Conservation (phyloP, 2,888 invertebrate genomes). For the Ptychoptera albimana region DNA sequence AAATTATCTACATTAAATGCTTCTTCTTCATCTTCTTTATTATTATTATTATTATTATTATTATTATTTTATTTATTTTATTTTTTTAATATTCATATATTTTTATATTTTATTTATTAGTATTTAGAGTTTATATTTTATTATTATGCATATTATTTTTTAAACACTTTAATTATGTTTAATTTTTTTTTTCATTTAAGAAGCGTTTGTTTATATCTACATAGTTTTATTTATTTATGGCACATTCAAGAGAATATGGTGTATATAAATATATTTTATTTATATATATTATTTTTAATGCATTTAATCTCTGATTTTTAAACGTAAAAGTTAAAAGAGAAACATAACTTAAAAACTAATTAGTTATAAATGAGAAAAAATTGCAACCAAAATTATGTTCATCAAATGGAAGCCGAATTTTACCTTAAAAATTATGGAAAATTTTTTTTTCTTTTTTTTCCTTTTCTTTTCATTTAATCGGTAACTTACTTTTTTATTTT, state of each 20-base stretch:
- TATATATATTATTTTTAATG: neutral
- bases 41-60: slow-evolving; percentile 1
- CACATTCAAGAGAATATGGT: slow-evolving; percentile 13
- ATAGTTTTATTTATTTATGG: slow-evolving; percentile 8
- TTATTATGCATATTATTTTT: slow-evolving; percentile 3
- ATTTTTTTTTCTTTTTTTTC: too few species aligned
- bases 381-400: too few species aligned
- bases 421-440: too few species aligned
- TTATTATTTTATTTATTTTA: slow-evolving; percentile 1
- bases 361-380: too few species aligned
- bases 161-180: neutral
- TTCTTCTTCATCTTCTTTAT: slow-evolving; percentile 1
- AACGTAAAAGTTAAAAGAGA: neutral
- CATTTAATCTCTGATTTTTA: neutral
- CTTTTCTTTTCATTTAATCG: too few species aligned
- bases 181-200: neutral
- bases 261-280: slow-evolving; percentile 1
- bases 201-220: too few species aligned
- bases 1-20: neutral
- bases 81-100: slow-evolving; percentile 2
- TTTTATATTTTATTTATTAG: neutral
- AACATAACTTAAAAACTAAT: too few species aligned
- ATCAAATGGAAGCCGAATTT: too few species aligned
- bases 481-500: too few species aligned
- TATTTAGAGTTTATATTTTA: slow-evolving; percentile 2